These are phyloP conservation scores for Cheilosia vernalis DNA, from an alignment of 2,888 invertebrate genomes.

Conservation along the genomic window DNA sequence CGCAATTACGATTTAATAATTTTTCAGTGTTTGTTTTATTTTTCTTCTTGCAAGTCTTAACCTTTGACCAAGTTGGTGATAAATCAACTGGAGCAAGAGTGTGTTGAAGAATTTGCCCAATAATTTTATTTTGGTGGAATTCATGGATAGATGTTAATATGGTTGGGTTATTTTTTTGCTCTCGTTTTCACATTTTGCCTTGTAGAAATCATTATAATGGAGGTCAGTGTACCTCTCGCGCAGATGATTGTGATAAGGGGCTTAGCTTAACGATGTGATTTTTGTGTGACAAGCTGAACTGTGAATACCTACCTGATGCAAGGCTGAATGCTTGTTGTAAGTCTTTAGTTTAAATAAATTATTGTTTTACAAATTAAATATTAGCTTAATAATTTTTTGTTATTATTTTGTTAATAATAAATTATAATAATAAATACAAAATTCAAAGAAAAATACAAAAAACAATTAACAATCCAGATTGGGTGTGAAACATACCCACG, in stretches of 20 bases:
- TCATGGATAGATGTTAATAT: background rate
- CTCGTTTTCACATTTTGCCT: background rate
- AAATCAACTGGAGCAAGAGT: background rate
- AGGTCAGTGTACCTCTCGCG: constrained; percentile 42
- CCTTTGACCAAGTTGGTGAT: constrained; percentile 15
- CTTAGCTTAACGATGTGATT: background rate
- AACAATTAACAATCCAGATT: background rate
- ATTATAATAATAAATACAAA: too few species aligned
- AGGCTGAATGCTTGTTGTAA: background rate
- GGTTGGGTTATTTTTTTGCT: constrained; percentile 8
- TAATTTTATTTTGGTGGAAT: constrained; percentile 2
- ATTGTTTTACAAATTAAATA: too few species aligned
- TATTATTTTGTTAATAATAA: too few species aligned
- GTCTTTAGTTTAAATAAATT: background rate
- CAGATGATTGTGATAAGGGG: constrained; percentile 28
- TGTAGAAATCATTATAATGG: background rate
- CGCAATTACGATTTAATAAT: constrained; percentile 17
- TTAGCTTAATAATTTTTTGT: too few species aligned
- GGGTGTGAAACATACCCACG: too few species aligned
- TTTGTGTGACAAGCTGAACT: background rate
- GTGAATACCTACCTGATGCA: constrained; percentile 2
- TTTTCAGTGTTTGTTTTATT: background rate
- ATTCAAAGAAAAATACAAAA: background rate
- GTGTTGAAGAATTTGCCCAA: background rate
- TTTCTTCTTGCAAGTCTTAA: background rate